Evolutionary conservation across 2,113 vertebrate genomes (phyloP), one percentile per base, ranked within the genome.

Genomic region (Ictalurus punctatus): DNA sequence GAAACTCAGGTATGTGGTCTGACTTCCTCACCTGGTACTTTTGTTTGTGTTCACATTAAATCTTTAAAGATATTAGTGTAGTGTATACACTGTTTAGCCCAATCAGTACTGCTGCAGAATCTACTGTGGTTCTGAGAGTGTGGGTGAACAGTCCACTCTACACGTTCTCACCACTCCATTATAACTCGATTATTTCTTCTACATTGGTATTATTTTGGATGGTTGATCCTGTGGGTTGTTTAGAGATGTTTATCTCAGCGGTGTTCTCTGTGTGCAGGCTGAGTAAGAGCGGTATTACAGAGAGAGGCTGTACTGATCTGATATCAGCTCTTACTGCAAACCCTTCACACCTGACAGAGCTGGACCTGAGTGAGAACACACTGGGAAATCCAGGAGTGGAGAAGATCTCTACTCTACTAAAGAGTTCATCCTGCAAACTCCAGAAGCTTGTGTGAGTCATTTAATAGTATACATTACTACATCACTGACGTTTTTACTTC

Each of bases 251-350:
- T 73, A 10, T 25, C 73, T 76, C 40, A 76, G 73, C 37, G 48
- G 73, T 76, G 73, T 76, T 76, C 73, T 76, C 73, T 76, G 73
- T 44, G 19, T 76, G 73, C 73, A 76, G 73, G 37, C 73, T 76
- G 73, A 76, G 37, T 23, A 76, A 76, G 19, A 76, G 73, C 73
- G 8, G 73, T 76, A 12, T 76, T 76, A 76, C 73, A 44, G 19
- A 76, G 37, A 76, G 21, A 44, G 40, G 21, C 73, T 76, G 37
- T 76, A 48, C 73, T 44, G 73, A 76, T 76, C 73, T 76, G 73
- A 76, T 76, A 76, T 76, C 73, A 76, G 73, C 73, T 48, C 40
- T 76, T 44, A 76, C 73, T 76, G 23, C 40, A 76, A 76, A 76
- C 73, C 73, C 73, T 78, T 83, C 25, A 54, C 67, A 13, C n/a